Evolutionary conservation across 2,797 vertebrate genomes (phyloP).

Genomic region (Sorex maritimensis): DNA sequence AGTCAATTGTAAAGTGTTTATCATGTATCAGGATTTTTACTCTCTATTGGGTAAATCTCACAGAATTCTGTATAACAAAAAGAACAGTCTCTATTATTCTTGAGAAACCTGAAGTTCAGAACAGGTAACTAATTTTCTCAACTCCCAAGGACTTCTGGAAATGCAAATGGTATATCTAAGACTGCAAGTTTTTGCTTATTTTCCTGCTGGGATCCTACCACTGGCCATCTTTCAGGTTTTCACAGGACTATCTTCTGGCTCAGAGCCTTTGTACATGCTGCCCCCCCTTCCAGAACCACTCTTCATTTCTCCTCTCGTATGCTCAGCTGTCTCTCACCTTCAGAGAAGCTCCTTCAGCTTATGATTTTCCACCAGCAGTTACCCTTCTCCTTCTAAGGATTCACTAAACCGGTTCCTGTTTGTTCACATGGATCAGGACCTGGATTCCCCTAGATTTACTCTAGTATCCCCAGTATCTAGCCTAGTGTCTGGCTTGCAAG

Average conservation of each 20-base stretch:
- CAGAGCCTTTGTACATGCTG: accelerated
- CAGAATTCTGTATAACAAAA: neutral
- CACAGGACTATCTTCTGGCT: neutral
- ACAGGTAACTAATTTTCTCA: neutral
- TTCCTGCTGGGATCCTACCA: neutral
- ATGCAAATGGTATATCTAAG: neutral
- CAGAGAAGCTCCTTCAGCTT: neutral
- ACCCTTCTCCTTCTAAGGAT: neutral
- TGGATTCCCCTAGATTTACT: neutral
- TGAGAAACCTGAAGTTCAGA: neutral
- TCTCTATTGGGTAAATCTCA: neutral
- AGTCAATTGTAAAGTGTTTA: neutral
- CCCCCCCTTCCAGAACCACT: neutral
- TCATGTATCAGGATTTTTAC: neutral
- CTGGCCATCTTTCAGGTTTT: neutral
- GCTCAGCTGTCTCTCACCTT: neutral
- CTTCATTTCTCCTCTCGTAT: neutral
- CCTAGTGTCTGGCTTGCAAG: neutral
- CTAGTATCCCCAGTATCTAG: neutral
- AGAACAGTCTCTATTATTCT: neutral
- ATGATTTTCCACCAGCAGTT: neutral
- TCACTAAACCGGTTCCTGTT: neutral
- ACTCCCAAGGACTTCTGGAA: neutral
- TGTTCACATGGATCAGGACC: neutral
- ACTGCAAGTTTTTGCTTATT: neutral